phyloP scores from a whole-genome alignment of 2,113 vertebrate genomes.

The Nannospalax galili region DNA sequence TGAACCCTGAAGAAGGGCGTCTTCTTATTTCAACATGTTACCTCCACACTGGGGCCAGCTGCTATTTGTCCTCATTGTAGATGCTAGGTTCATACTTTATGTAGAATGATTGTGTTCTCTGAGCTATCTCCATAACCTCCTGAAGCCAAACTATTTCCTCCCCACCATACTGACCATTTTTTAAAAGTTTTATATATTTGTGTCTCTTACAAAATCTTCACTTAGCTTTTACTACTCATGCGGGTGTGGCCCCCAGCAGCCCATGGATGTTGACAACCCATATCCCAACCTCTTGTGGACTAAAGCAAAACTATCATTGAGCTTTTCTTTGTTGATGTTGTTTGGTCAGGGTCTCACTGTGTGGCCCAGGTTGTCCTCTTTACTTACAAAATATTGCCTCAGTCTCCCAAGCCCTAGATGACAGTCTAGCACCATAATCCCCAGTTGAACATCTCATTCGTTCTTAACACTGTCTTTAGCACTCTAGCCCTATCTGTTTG shows the following conservation, averaged over 20 bases:
- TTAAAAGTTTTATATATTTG: neutral
- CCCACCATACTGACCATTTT: neutral
- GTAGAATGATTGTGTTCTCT: neutral
- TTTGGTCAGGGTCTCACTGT: neutral
- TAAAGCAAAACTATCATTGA: neutral
- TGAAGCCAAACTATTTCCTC: neutral
- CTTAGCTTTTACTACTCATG: neutral
- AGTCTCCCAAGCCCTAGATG: no score
- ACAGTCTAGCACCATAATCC: no score
- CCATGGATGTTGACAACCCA: neutral
- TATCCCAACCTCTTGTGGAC: no score
- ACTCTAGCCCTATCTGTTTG: no score
- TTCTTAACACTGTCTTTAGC: neutral
- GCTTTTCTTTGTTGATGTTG: neutral
- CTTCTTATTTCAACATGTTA: neutral
- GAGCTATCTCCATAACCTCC: neutral
- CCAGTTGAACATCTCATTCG: no score
- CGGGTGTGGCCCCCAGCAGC: neutral
- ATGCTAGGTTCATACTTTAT: neutral
- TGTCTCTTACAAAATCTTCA: neutral
- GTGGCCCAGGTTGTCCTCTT: neutral
- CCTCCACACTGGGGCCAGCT: neutral
- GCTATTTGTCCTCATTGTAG: neutral
- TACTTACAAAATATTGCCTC: neutral
- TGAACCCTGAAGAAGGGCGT: neutral